Evolutionary conservation across 2,797 vertebrate genomes (phyloP), one percentile per base, ranked within the genome.

Genomic region (Melanotaenia boesemani): DNA sequence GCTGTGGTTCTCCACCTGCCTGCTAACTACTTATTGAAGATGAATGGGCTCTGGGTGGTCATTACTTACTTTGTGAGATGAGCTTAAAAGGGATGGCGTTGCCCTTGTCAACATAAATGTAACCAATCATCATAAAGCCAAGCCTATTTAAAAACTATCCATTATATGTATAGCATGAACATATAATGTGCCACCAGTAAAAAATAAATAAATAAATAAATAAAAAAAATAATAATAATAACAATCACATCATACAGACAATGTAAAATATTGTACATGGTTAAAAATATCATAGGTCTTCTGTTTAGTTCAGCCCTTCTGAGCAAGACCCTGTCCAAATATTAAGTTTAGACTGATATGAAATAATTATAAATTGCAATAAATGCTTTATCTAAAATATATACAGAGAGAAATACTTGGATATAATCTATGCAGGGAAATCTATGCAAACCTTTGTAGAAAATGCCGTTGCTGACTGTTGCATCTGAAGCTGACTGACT

Each of bases 11-110:
- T 85, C 87, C 83, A 84, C 83, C 82, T 88, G 89, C 89, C 85
- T 58, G 75, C 77, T 78, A 74, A 22, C 79, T 75, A 79, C 84
- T 90, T 85, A 85, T 63, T 86, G 81, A 87, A 87, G 88, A 92
- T 82, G 70, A 85, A 92, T 84, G 81, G 85, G 77, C 83, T 74
- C 71, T 75, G 60, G 77, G 68, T 15, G 18, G 65, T 79, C 74
- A 89, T 92, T 89, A 88, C 83, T 90, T 90, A 88, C 73, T 67
- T 52, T 9, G 69, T 76, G 83, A 84, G 89, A 88, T 81, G 64
- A 81, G 83, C 84, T 83, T 84, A 83, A 85, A 88, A 85, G 70
- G 76, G 74, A 84, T 77, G 75, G 69, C 67, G 55, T 57, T 58
- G 75, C 79, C 79, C 69, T 61, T 76, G 71, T 82, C 70, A 79